Base-by-base conservation (phyloP, 1,140 invertebrate genomes). In the Acromyrmex echinatior region DNA sequence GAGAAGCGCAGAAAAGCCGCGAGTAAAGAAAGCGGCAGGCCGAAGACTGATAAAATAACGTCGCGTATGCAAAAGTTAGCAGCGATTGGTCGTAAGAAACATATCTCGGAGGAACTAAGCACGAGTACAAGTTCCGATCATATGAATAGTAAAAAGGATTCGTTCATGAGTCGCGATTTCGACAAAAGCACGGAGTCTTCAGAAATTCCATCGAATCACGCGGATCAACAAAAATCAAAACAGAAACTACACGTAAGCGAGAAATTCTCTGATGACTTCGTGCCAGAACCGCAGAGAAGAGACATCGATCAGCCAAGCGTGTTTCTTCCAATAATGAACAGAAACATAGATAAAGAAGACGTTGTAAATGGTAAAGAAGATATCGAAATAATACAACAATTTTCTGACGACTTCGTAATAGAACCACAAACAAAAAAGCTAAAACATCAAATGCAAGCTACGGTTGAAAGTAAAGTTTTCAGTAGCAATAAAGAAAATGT, bases 191-290 rank as follows among this genome's bases (percentile, higher is more conserved):
- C 45, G 0, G 79, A 70, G 6, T 87, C 81, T 12, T 85, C 89
- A 0, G 49, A 31, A 16, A 31, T 35, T 16, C 21, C 1, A 28
- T 62, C 56, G 4, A 31, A 56, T 49, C 35, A 77, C 1, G 35
- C 16, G 9, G 0, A 39, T 21, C 35, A 60, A 2, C 49, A 10
- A 58, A 53, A 51, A 10, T 12, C n/a, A 3, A 74, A 60, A 60
- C 39, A 18, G 1, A 60, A 9, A 7, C 1, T 71, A 7, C 68
- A 78, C 0, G 49, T 58, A 21, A 56, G 45, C 7, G 58, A 86
- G 21, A 86, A 35, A 25, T 90, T 91, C 14, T 88, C 89, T 18
- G 90, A 91, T 18, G 88, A 91, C 12, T 91, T 91, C 12, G 79
- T 90, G 1, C 53, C 56, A 31, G 53, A 86, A 3, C 14, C 28